A percentile compares a stretch with the other conserved stretches of the same genome.
Evolutionary conservation across 2,113 vertebrate species (phyloP).

Genomic region (Patagioenas fasciata): DNA sequence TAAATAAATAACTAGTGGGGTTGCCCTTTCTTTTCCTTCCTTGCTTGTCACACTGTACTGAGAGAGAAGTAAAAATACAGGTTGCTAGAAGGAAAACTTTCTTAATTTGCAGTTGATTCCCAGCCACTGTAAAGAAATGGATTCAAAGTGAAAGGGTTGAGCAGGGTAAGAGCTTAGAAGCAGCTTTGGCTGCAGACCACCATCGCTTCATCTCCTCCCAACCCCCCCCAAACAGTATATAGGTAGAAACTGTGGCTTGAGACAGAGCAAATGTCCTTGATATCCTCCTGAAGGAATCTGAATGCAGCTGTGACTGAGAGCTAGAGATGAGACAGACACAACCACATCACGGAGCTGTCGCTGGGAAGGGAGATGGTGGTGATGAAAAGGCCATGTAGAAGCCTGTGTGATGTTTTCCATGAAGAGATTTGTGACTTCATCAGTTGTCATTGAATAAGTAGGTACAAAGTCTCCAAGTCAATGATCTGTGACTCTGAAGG

Average conservation of each 20-base stretch:
- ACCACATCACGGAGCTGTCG: rapidly evolving
- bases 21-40: neutral
- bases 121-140: neutral
- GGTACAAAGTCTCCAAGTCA: neutral
- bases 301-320: neutral
- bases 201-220: neutral
- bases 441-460: neutral
- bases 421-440: neutral
- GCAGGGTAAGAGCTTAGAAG: neutral
- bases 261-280: neutral
- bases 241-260: rapidly evolving
- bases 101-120: neutral
- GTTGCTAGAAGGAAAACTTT: neutral
- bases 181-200: neutral
- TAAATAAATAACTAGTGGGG: neutral
- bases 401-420: neutral
- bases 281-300: neutral
- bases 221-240: neutral
- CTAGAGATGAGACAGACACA: rapidly evolving
- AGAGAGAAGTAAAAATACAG: neutral
- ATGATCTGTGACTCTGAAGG: neutral
- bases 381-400: neutral
- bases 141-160: neutral
- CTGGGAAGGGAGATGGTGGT: neutral
- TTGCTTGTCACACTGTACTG: neutral